Conservation (phyloP, 2,113 vertebrate genomes). For the Corythaixoides concolor region DNA sequence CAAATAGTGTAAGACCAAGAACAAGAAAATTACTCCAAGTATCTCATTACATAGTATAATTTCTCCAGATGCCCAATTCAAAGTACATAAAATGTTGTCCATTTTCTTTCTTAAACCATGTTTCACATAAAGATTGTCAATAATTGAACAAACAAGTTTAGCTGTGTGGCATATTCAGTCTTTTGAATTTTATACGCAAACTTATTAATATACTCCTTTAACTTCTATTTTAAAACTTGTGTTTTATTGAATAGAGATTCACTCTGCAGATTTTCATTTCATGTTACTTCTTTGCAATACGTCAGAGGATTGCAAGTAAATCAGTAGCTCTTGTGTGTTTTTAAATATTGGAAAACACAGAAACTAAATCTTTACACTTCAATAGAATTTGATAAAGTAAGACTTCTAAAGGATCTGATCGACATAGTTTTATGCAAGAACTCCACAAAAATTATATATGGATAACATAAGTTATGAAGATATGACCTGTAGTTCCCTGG, state of each 20-base stretch:
- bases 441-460: neutral
- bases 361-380: neutral
- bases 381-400: neutral
- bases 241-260: neutral
- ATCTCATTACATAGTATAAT: neutral
- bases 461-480: neutral
- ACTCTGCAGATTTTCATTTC: neutral
- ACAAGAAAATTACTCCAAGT: constrained; percentile 26
- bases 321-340: neutral
- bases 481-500: no score
- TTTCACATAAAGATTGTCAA: neutral
- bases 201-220: neutral
- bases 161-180: neutral
- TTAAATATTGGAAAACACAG: neutral
- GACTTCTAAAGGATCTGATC: neutral
- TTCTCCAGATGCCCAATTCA: constrained; percentile 5
- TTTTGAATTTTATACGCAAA: neutral
- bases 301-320: neutral
- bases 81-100: neutral
- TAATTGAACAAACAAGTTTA: constrained; percentile 5
- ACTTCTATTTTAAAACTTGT: neutral
- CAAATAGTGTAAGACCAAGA: neutral
- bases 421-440: neutral
- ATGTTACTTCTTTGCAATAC: neutral
- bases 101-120: neutral